Conservation (phyloP, 2,888 invertebrate genomes). For the Pheosia tremula region DNA sequence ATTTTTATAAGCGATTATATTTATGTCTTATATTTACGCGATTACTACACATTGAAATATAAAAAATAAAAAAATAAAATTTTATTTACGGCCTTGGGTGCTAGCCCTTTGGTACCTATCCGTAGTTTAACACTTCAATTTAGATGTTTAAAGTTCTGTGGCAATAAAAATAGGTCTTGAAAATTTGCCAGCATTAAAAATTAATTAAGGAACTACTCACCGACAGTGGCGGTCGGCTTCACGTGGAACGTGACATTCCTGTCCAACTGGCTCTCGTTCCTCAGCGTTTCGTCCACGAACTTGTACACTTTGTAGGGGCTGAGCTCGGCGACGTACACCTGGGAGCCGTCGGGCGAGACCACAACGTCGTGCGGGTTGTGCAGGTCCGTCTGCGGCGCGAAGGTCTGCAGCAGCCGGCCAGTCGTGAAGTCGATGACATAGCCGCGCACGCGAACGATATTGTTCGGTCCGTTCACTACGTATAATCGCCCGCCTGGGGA, state of each 20-base stretch:
- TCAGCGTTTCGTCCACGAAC: slow-evolving; percentile 54
- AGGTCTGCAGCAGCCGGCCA: slow-evolving; percentile 85
- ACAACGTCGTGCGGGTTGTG: slow-evolving; percentile 92
- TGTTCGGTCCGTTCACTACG: slow-evolving; percentile 89
- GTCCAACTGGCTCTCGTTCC: slow-evolving; percentile 40
- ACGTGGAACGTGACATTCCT: slow-evolving; percentile 41
- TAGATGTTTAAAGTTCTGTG: no score
- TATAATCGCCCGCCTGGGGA: slow-evolving; percentile 88
- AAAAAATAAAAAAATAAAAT: no score
- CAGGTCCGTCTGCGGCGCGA: slow-evolving; percentile 84
- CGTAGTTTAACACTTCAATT: no score
- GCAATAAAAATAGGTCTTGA: no score
- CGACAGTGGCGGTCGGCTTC: slow-evolving; percentile 76
- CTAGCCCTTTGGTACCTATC: no score
- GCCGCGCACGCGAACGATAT: slow-evolving; percentile 85
- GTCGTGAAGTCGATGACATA: slow-evolving; percentile 88
- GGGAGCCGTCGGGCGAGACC: slow-evolving; percentile 86
- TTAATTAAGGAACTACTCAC: slow-evolving; percentile 62
- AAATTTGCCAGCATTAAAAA: slow-evolving; percentile 16
- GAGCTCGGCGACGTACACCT: slow-evolving; percentile 91
- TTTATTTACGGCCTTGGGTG: no score
- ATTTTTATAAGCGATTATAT: no score
- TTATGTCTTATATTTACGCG: no score
- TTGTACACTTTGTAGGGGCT: slow-evolving; percentile 86
- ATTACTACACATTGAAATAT: no score